A percentile compares a stretch with the other conserved stretches of the same genome.
Evolutionary conservation across 1,140 invertebrate species (phyloP).

Genomic region (Ceratosolen fusciceps): DNA sequence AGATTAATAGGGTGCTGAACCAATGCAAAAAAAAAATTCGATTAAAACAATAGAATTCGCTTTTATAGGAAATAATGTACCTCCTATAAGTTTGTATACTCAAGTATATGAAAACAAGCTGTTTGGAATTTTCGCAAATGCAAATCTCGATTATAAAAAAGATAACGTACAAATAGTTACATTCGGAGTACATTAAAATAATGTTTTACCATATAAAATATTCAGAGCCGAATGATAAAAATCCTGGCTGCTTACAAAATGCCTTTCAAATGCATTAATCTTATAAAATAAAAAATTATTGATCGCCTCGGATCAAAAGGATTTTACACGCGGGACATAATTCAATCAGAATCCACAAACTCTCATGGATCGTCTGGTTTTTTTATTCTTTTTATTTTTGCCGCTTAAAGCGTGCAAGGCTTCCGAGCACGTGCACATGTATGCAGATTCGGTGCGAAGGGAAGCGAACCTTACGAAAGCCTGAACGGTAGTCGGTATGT

Average conservation of each 20-base stretch:
- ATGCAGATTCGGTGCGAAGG: not conserved
- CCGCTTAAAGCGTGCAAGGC: not conserved
- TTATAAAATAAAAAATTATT: not conserved
- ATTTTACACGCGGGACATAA: constrained; percentile 18
- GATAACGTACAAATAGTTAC: not conserved
- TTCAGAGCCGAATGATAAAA: not conserved
- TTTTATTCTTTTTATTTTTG: too few species aligned
- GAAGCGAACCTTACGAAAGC: constrained; percentile 42
- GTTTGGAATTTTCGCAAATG: not conserved
- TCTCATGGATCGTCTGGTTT: constrained; percentile 51
- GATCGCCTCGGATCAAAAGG: constrained; percentile 12
- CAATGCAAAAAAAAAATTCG: too few species aligned
- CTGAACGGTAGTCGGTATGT: constrained; percentile 20
- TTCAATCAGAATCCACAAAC: constrained; percentile 51
- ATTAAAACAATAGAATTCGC: too few species aligned
- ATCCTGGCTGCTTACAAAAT: not conserved
- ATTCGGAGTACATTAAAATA: not conserved
- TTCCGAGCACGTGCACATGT: constrained; percentile 12
- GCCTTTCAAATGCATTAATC: not conserved
- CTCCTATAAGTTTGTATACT: too few species aligned
- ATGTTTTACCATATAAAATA: not conserved
- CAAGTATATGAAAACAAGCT: not conserved
- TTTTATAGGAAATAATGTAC: too few species aligned
- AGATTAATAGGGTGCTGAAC: too few species aligned
- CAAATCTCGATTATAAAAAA: not conserved